Base-by-base conservation (phyloP, 2,113 vertebrate species). In the Chlamydotis undulata region DNA sequence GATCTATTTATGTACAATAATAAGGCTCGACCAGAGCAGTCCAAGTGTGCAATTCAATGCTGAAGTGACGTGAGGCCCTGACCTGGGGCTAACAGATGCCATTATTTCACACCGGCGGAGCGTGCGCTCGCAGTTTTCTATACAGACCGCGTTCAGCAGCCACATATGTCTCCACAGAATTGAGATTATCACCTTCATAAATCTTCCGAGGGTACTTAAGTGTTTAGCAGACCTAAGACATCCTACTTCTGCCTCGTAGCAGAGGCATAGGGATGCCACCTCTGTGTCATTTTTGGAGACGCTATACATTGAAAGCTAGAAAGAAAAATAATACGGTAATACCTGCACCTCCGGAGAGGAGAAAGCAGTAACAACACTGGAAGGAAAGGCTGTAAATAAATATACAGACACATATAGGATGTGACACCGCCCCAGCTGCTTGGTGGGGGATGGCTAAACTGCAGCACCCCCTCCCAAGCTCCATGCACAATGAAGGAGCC, bases 101-200 rank as follows among this genome's bases (percentile, higher is more conserved):
- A 1, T 63, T 39, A 41, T 67, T 61, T 45, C 31, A 19, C 52
- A 52, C 12, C 73, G 69, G 33, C 8, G 0, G 25, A 64, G 41
- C 28, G 10, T 63, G 83, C 39, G 23, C 56, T 76, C 31, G 15
- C 0, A 5, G 21, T 65, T 79, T 52, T 53, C 87, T 45, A 1
- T 39, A 6, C 14, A 2, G 19, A 8, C 29, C 0, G 0, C 3
- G 0, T 61, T 63, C 57, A 24, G 41, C 43, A 35, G 50, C 10
- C 3, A 1, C 37, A 9, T 35, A 14, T 0, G 0, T 28, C 60
- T 56, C 25, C 55, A n/a, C 19, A 53, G 79, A 45, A 57, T 2
- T 39, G 47, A 31, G 60, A 26, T 13, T 56, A 35, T 55, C 50
- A 23, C 70, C 24, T 67, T 49, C 24, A 0, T 16, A 25, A 23